Conservation (phyloP, 2,888 invertebrate genomes). For the Athalia rosae region DNA sequence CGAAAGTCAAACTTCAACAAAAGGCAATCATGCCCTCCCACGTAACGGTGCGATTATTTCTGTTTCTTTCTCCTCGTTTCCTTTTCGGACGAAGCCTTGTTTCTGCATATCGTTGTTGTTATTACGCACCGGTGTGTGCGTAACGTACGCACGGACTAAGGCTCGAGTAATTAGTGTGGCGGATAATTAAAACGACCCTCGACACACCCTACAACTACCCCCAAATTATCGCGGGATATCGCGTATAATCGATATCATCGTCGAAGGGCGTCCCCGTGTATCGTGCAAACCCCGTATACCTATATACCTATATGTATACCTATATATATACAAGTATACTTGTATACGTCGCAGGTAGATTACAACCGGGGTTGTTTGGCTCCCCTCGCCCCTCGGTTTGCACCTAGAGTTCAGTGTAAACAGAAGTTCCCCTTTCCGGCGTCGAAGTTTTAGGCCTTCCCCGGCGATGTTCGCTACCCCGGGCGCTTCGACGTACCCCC, state of each 20-base stretch:
- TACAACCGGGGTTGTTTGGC: no score
- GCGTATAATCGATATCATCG: conserved; percentile 69
- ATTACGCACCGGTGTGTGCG: no score
- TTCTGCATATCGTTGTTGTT: no score
- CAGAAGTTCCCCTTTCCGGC: neutral
- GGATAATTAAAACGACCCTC: conserved; percentile 64
- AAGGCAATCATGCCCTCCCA: no score
- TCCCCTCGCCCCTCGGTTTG: neutral
- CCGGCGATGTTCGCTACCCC: no score
- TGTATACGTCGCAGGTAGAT: neutral
- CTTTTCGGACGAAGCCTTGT: neutral
- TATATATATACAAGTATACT: neutral
- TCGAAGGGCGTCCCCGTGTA: conserved; percentile 64
- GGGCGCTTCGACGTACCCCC: no score
- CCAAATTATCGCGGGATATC: conserved; percentile 55
- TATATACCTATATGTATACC: neutral
- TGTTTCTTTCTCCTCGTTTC: neutral
- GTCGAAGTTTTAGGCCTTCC: no score
- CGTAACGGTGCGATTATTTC: no score
- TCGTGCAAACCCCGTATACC: conserved; percentile 52
- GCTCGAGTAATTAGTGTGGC: conserved; percentile 58
- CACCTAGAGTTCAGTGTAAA: neutral
- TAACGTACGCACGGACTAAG: neutral
- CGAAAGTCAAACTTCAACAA: no score
- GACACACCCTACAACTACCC: conserved; percentile 53